Evolutionary conservation across 2,888 invertebrate species (phyloP).

Genomic region (Liposcelis brunnea): DNA sequence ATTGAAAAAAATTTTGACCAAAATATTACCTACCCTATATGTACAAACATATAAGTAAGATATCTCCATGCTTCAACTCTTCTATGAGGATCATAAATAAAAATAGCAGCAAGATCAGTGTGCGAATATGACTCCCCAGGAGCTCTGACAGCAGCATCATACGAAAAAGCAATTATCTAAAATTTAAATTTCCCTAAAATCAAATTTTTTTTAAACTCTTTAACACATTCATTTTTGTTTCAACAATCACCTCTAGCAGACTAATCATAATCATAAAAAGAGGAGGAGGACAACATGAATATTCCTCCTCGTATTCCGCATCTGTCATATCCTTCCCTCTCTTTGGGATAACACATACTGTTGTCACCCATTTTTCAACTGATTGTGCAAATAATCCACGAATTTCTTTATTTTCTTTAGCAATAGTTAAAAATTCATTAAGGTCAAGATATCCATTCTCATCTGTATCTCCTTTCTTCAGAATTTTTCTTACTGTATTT

Average conservation of each 20-base stretch:
- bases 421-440: constrained; percentile 25
- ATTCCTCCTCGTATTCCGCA: constrained; percentile 77
- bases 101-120: constrained; percentile 42
- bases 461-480: constrained; percentile 44
- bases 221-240: background rate
- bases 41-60: constrained; percentile 89
- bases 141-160: constrained; percentile 18
- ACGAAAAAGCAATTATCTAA: constrained; percentile 19
- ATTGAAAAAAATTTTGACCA: constrained; percentile 2
- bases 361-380: constrained; percentile 40
- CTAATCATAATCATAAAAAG: constrained; percentile 84
- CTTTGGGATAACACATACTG: constrained; percentile 31
- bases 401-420: constrained; percentile 27
- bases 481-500: constrained; percentile 45
- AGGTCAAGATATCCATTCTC: constrained; percentile 25
- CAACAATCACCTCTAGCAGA: constrained; percentile 52
- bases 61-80: constrained; percentile 86
- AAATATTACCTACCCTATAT: constrained; percentile 57
- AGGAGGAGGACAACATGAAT: constrained; percentile 83
- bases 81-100: constrained; percentile 77
- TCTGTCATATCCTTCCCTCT: constrained; percentile 29
- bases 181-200: constrained; percentile 12
- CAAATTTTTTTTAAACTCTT: background rate
- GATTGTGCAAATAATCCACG: constrained; percentile 47
- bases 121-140: constrained; percentile 50